Evolutionary conservation across 2,113 vertebrate species (phyloP), one percentile per base, ranked within the genome.

Genomic region (Lepus timidus): DNA sequence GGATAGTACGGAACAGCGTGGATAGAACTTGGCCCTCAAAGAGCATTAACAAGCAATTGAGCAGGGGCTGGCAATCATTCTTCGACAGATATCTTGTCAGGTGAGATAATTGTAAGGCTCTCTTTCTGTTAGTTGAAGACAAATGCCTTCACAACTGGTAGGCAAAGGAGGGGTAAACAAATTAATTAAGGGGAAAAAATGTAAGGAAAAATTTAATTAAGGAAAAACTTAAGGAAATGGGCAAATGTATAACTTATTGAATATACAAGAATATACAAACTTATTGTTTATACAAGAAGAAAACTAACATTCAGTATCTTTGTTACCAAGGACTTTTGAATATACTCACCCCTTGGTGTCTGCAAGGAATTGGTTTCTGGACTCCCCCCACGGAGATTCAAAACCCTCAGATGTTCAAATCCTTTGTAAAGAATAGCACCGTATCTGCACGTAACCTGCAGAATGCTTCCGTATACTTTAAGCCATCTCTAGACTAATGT

Each of bases 121-220:
- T 62, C 16, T 65, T 86, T 52, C 55, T 75, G 8, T 84, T 61
- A 67, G n/a, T 17, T 92, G 65, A 92, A 75, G 49, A 87, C 82
- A 64, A 90, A 79, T 84, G 14, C 67, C 87, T 67, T 88, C 86
- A 61, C n/a, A 75, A 62, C 27, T 51, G 29, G 74, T 49, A 89
- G 52, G 65, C 83, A 49, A 92, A 87, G 81, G 78, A 92, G 79
- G 62, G 19, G 4, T 44, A 52, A 74, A 90, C 67, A 11, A 9
- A 62, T 82, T 74, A 19, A 39, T 39, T 6, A 6, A 39, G 39
- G 39, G 5, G 5, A 39, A 39, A 39, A 39, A 39, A 39, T 36
- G 12, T 49, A 87, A 51, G 76, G 19, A 79, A 74, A 16, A 39
- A 39, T 39, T 39, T 39, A 39, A 39, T 39, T 39, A 39, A 39